Percentiles rank a stretch among this genome's conserved stretches.
These are phyloP conservation scores for Orthosia incerta DNA, from an alignment of 2,888 invertebrate genomes.

Conservation along the genomic window DNA sequence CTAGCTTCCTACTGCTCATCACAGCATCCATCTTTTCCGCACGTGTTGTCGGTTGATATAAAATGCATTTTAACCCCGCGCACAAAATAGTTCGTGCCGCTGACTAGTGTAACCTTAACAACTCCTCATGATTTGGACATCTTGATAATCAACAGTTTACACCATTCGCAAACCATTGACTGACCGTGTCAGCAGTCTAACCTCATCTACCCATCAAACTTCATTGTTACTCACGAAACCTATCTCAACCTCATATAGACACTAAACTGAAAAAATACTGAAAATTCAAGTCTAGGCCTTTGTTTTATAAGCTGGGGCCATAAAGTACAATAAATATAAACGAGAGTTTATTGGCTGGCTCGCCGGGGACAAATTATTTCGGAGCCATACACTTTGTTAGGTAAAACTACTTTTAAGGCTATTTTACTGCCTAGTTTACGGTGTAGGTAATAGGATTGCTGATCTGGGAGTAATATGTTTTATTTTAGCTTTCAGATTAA, in stretches of 20 bases:
- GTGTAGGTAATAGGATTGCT: slow-evolving; percentile 50
- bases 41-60: too few relatives aligned
- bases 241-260: neutral
- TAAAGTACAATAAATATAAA: slow-evolving; percentile 62
- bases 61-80: too few relatives aligned
- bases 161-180: neutral
- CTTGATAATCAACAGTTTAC: too few relatives aligned
- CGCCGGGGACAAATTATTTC: slow-evolving; percentile 61
- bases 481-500: slow-evolving; percentile 20
- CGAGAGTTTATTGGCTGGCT: slow-evolving; percentile 54
- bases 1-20: too few relatives aligned
- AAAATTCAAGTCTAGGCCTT: slow-evolving; percentile 31
- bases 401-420: slow-evolving; percentile 60
- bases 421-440: slow-evolving; percentile 39
- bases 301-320: slow-evolving; percentile 30
- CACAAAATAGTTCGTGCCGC: too few relatives aligned
- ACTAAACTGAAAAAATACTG: slow-evolving; percentile 1
- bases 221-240: neutral
- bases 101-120: too few relatives aligned
- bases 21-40: too few relatives aligned
- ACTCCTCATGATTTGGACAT: too few relatives aligned
- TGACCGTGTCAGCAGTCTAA: too few relatives aligned
- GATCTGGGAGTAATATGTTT: slow-evolving; percentile 48
- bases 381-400: slow-evolving; percentile 46
- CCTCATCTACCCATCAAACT: neutral